Base-by-base conservation (phyloP, 2,113 vertebrate species). In the Toxotes jaculatrix region DNA sequence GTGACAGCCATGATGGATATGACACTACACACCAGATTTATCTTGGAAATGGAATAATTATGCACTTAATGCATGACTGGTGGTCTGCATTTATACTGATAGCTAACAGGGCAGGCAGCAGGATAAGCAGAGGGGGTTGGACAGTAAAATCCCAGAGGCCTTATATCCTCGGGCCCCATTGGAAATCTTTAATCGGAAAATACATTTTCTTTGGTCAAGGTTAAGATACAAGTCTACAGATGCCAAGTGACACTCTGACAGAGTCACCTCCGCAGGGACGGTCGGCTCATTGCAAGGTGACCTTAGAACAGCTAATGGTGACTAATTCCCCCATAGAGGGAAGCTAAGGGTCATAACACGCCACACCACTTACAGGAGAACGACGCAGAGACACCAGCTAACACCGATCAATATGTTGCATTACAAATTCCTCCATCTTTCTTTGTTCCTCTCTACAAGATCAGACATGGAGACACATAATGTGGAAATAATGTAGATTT, bases 21-120 rank as follows among this genome's bases (percentile, higher is more conserved):
- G 93, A 96, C 94, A 94, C 91, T 87, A 94, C 93, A 94, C 92
- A 95, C 93, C 92, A 96, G 96, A 97, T 97, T 96, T 96, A 96
- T 97, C 96, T 97, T 96, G 94, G 95, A 97, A 97, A 97, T 97
- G 92, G 94, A 96, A 96, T 96, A 96, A 97, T 96, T 96, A 97
- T 94, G 93, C 94, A 95, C 88, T 95, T 95, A 95, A 95, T 95
- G 96, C 95, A 92, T 93, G 93, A 94, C 92, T 94, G 96, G 95
- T 95, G 96, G 96, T 95, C 95, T 96, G 95, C 91, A 93, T 93
- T 96, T 94, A 94, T 94, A 96, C 95, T 94, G 94, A 94, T 95
- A 95, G 91, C 88, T 91, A 93, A 93, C 86, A 82, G 89, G 91
- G 83, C 84, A 81, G 45, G 81, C 65, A 51, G 81, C 74, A 81